Percentiles rank a stretch among this genome's conserved stretches.
These are phyloP conservation scores for Hylaeus anthracinus DNA, from an alignment of 1,140 invertebrate species.

Conservation along the genomic window DNA sequence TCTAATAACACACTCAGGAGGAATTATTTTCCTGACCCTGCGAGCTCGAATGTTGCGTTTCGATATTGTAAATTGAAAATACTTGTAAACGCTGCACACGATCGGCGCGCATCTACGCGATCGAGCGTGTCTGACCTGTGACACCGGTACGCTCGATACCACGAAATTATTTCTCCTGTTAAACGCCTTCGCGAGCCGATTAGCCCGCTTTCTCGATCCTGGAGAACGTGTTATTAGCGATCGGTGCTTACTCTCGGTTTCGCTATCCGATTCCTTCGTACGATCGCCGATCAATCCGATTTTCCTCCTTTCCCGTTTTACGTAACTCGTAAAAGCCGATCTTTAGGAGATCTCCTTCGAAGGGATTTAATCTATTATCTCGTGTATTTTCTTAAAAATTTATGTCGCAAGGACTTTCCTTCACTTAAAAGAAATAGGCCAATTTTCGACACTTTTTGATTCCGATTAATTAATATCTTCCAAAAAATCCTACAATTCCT, in stretches of 20 bases:
- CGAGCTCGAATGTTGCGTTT: not conserved
- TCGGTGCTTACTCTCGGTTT: not conserved
- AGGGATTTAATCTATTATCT: too few relatives aligned
- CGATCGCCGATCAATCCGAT: not conserved
- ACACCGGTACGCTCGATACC: constrained; percentile 5
- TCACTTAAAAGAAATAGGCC: too few relatives aligned
- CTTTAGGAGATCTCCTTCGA: not conserved
- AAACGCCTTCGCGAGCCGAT: constrained; percentile 42
- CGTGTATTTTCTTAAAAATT: too few relatives aligned
- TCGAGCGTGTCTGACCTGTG: constrained; percentile 26
- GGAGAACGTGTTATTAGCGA: constrained; percentile 40
- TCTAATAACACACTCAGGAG: not conserved
- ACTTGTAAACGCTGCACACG: constrained; percentile 2
- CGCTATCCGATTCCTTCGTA: constrained; percentile 18
- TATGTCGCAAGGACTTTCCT: too few relatives aligned
- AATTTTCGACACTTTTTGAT: too few relatives aligned
- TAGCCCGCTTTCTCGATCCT: constrained; percentile 47
- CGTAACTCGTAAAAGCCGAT: constrained; percentile 25
- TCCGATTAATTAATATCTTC: too few relatives aligned
- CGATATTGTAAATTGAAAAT: constrained; percentile 11
- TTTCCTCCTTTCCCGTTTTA: constrained; percentile 9
- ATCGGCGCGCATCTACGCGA: not conserved
- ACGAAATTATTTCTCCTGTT: not conserved
- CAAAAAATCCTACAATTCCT: too few relatives aligned
- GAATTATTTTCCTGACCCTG: constrained; percentile 10